phyloP scores from a whole-genome alignment of 2,888 invertebrate genomes.

The Chromoteleia sp. region DNA sequence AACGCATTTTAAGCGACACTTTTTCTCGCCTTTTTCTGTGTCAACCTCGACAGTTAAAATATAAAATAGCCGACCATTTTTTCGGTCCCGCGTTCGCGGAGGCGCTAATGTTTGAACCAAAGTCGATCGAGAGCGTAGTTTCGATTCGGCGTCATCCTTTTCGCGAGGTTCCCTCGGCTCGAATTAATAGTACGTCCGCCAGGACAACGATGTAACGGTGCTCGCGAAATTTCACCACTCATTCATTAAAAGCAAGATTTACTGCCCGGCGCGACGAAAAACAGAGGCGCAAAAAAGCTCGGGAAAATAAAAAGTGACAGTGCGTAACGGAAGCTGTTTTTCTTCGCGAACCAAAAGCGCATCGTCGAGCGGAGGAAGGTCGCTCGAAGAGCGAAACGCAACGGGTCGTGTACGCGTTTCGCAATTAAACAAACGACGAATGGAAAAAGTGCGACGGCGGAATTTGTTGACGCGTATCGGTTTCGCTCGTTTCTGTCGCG shows the following conservation, averaged over 20 bases:
- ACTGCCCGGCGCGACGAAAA: constrained; percentile 18
- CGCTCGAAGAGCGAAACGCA: no score
- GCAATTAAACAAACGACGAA: no score
- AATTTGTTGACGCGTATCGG: no score
- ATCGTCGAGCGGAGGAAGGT: no score
- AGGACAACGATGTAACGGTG: constrained; percentile 17
- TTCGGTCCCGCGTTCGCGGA: neutral
- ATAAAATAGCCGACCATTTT: neutral
- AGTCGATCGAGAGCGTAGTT: neutral
- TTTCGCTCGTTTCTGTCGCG: no score
- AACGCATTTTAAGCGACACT: constrained; percentile 27
- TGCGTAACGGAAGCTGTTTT: constrained; percentile 38
- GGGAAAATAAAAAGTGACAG: constrained; percentile 46
- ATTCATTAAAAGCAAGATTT: constrained; percentile 44
- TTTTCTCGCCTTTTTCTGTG: constrained; percentile 4
- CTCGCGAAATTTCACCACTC: constrained; percentile 41
- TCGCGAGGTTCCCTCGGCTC: neutral
- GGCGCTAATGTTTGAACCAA: neutral
- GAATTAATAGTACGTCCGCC: constrained; percentile 30
- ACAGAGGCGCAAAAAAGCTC: constrained; percentile 4
- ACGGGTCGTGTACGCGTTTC: no score
- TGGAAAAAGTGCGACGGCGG: no score
- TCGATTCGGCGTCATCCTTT: neutral
- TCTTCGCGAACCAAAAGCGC: constrained; percentile 15
- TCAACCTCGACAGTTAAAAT: constrained; percentile 21